Evolutionary conservation across 2,797 vertebrate genomes (phyloP).

Genomic region (Periophthalmus magnuspinnatus): DNA sequence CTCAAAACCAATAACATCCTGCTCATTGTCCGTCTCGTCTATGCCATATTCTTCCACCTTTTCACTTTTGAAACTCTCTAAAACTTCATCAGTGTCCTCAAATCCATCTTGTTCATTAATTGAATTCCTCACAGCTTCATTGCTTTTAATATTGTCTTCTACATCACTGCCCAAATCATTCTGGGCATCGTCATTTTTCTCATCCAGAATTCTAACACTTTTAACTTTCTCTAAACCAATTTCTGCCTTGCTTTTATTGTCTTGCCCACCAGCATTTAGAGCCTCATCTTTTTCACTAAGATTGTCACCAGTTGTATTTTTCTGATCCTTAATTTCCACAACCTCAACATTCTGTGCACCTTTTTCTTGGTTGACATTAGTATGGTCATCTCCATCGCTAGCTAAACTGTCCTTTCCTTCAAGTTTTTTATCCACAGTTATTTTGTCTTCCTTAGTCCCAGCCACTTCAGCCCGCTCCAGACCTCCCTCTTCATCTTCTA

Average conservation of each 20-base stretch:
- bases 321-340: background rate
- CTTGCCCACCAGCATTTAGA: background rate
- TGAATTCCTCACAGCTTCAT: constrained; percentile 1
- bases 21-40: constrained; percentile 3
- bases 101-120: constrained; percentile 15
- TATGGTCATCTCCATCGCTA: background rate
- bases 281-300: background rate
- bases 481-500: background rate
- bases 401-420: background rate
- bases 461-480: background rate
- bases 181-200: constrained; percentile 16
- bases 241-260: background rate
- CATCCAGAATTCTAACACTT: constrained; percentile 3
- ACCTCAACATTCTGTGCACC: background rate
- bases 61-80: constrained; percentile 27
- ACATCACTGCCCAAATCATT: constrained; percentile 6
- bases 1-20: background rate
- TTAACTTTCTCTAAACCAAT: background rate
- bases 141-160: background rate
- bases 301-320: constrained; percentile 4
- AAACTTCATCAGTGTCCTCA: constrained; percentile 22
- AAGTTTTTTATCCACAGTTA: background rate
- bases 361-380: background rate
- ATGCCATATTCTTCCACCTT: constrained; percentile 14
- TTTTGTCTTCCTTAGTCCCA: background rate